Evolutionary conservation across 37 sponge, comb jelly and placozoan genomes (phyloP).

Genomic region (Beroe forskalii): DNA sequence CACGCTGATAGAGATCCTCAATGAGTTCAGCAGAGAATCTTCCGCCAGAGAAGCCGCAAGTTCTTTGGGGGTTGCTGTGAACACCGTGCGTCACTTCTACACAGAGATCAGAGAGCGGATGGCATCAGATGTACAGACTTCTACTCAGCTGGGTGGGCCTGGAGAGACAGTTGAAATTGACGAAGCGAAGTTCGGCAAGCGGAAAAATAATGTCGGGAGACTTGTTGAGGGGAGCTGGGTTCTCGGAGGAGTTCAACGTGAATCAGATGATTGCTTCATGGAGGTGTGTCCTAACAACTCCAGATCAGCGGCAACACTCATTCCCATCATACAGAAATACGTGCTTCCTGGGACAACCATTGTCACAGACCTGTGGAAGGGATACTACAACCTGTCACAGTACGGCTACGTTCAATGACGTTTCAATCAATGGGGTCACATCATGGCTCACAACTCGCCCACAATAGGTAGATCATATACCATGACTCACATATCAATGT

Average conservation of each 20-base stretch:
- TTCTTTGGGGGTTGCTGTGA: too few relatives aligned
- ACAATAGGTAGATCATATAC: too few relatives aligned
- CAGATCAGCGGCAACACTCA: constrained; percentile 1
- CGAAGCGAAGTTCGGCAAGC: constrained; percentile 39
- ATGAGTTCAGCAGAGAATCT: too few relatives aligned
- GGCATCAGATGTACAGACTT: background rate
- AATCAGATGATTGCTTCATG: constrained; percentile 3
- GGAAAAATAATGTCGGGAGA: background rate
- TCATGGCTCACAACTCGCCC: too few relatives aligned
- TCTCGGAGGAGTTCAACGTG: constrained; percentile 8
- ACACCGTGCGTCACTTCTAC: too few relatives aligned
- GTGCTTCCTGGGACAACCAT: constrained; percentile 46
- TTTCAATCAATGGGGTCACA: too few relatives aligned
- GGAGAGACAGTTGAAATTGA: constrained; percentile 24
- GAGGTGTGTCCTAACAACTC: background rate
- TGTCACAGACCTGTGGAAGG: constrained; percentile 15
- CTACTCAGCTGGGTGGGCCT: background rate
- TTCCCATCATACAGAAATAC: background rate
- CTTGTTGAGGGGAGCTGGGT: background rate
- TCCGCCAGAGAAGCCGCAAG: too few relatives aligned
- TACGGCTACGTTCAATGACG: constrained; percentile 10
- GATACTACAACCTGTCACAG: background rate
- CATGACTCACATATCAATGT: too few relatives aligned
- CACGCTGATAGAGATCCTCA: too few relatives aligned
- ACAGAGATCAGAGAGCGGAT: constrained; percentile 4